These are phyloP conservation scores for Mergus octosetaceus DNA, from an alignment of 2,797 vertebrate species.

Conservation along the genomic window DNA sequence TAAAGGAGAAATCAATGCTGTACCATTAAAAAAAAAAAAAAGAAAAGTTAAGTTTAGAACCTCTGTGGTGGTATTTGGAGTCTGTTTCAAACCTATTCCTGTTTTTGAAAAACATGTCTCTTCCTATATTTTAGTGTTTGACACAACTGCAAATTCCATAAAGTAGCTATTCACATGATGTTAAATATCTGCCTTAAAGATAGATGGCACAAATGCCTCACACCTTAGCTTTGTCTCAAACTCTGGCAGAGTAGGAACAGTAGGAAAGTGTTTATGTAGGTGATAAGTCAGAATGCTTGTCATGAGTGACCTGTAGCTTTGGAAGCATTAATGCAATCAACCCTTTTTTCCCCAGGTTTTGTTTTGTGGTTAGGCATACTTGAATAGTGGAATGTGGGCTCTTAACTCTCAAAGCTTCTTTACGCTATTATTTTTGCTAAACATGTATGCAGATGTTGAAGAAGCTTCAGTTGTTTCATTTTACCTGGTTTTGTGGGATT, in stretches of 20 bases:
- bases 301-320: not conserved
- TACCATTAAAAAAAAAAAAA: not conserved
- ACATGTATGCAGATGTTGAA: too few relatives aligned
- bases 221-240: not conserved
- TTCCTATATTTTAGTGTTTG: not conserved
- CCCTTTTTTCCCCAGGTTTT: rapidly evolving
- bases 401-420: not conserved
- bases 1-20: not conserved
- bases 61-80: not conserved
- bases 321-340: not conserved
- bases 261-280: rapidly evolving
- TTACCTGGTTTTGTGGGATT: not conserved
- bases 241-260: too few relatives aligned
- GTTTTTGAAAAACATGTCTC: not conserved
- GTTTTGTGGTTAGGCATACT: not conserved
- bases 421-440: too few relatives aligned
- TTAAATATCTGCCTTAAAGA: not conserved
- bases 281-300: not conserved
- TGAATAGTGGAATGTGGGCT: not conserved
- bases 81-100: not conserved
- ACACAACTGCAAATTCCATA: not conserved
- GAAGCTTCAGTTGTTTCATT: not conserved
- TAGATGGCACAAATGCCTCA: not conserved
- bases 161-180: not conserved
- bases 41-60: not conserved